Conservation (phyloP, 2,113 vertebrate species). For the Phalacrocorax carbo region DNA sequence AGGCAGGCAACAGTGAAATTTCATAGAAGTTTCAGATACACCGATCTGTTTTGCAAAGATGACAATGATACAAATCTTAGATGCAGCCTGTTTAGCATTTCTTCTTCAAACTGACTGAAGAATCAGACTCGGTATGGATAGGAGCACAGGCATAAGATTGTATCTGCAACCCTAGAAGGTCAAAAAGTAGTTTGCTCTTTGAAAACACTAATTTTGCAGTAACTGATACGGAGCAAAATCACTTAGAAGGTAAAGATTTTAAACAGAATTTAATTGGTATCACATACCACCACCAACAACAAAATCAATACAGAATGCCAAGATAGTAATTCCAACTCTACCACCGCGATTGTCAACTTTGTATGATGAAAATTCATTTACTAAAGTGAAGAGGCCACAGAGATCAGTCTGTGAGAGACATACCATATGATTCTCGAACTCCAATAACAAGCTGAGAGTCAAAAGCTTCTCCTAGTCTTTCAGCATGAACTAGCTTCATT, state of each 20-base stretch:
- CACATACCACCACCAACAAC: not conserved
- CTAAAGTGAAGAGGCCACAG: not conserved
- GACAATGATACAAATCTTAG: not conserved
- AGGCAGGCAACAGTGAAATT: not conserved
- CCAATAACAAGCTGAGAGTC: constrained; percentile 99
- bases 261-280: not conserved
- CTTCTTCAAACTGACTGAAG: not conserved
- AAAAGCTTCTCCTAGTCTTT: constrained; percentile 95
- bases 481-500: constrained; percentile 98
- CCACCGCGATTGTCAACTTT: not conserved
- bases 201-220: not conserved
- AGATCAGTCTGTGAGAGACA: constrained; percentile 28
- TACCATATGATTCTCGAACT: constrained; percentile 97
- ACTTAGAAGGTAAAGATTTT: not conserved
- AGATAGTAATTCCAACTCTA: not conserved
- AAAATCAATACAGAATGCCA: not conserved
- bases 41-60: not conserved
- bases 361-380: not conserved
- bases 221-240: not conserved
- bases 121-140: not conserved
- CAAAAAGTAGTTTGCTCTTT: not conserved
- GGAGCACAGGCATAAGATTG: not conserved
- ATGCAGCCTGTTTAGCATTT: not conserved
- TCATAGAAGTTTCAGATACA: not conserved
- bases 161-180: not conserved